phyloP scores from a whole-genome alignment of 2,888 invertebrate genomes.

The Apodemia hepburni region DNA sequence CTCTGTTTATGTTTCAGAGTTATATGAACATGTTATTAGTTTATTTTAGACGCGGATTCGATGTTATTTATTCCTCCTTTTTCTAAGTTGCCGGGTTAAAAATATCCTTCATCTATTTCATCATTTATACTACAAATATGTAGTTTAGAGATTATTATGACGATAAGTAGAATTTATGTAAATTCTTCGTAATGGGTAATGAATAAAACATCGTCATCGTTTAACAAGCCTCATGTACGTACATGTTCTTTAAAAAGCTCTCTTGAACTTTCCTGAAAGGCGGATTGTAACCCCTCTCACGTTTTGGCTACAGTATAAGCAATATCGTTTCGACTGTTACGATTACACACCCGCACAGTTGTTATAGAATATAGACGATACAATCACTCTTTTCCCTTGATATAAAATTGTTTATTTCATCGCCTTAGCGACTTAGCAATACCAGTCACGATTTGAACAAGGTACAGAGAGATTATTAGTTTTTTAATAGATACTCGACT shows the following conservation, averaged over 20 bases:
- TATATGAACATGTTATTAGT: conserved; percentile 12
- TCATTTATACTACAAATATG: not conserved
- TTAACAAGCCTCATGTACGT: not conserved
- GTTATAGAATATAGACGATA: no score
- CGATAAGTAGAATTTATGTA: not conserved
- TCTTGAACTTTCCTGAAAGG: no score
- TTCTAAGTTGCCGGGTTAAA: not conserved
- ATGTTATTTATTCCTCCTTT: not conserved
- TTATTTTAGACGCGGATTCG: conserved; percentile 9
- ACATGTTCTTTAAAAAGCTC: no score
- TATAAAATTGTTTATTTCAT: no score
- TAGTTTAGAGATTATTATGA: not conserved
- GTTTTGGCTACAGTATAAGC: not conserved
- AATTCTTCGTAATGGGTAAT: not conserved
- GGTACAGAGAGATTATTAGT: no score
- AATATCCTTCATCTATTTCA: not conserved
- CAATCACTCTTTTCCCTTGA: no score
- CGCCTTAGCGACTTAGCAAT: no score
- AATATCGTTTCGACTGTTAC: no score
- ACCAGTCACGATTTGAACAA: no score
- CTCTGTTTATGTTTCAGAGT: conserved; percentile 21
- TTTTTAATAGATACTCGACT: no score
- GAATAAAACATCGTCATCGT: not conserved
- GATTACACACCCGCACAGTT: no score
- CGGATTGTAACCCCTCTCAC: not conserved